Percentiles rank a stretch among this genome's conserved stretches.
These are phyloP conservation scores for Drosophila differens DNA, from an alignment of 2,888 invertebrate species.

Conservation along the genomic window DNA sequence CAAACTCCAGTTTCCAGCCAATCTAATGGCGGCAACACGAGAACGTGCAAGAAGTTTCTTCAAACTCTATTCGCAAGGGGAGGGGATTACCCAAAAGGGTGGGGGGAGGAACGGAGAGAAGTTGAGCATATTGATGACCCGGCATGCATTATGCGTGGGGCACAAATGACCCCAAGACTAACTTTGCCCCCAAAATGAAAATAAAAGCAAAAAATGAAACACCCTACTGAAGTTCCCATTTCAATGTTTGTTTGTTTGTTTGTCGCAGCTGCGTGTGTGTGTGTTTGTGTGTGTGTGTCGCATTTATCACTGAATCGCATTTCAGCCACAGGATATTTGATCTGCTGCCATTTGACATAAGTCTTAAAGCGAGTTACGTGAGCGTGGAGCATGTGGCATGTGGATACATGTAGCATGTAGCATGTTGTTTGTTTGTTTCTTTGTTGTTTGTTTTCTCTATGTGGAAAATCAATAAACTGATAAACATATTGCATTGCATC, in stretches of 20 bases:
- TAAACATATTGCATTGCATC: slow-evolving; percentile 65
- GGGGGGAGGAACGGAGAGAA: background rate
- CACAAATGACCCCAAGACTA: slow-evolving; percentile 56
- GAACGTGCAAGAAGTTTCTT: slow-evolving; percentile 50
- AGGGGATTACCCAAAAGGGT: background rate
- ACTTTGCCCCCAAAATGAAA: slow-evolving; percentile 14
- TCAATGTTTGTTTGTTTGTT: background rate
- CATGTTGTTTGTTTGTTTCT: slow-evolving; percentile 22
- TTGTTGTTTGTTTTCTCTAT: slow-evolving; percentile 36
- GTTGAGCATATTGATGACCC: slow-evolving; percentile 51
- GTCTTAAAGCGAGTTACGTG: slow-evolving; percentile 44
- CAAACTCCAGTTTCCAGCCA: slow-evolving; percentile 48
- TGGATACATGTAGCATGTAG: slow-evolving; percentile 59
- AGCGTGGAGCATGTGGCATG: slow-evolving; percentile 24
- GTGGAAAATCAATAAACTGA: slow-evolving; percentile 73
- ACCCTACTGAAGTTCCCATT: slow-evolving; percentile 1
- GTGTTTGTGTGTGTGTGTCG: slow-evolving; percentile 54
- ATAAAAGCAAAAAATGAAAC: background rate
- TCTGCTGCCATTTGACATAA: slow-evolving; percentile 77
- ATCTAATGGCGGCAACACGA: slow-evolving; percentile 11
- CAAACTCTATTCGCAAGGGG: background rate
- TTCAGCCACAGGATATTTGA: slow-evolving; percentile 81
- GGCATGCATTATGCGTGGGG: slow-evolving; percentile 58
- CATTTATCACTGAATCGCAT: slow-evolving; percentile 79
- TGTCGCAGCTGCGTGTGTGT: slow-evolving; percentile 1